Base-by-base conservation (phyloP, 2,888 invertebrate genomes). In the Patella pellucida region DNA sequence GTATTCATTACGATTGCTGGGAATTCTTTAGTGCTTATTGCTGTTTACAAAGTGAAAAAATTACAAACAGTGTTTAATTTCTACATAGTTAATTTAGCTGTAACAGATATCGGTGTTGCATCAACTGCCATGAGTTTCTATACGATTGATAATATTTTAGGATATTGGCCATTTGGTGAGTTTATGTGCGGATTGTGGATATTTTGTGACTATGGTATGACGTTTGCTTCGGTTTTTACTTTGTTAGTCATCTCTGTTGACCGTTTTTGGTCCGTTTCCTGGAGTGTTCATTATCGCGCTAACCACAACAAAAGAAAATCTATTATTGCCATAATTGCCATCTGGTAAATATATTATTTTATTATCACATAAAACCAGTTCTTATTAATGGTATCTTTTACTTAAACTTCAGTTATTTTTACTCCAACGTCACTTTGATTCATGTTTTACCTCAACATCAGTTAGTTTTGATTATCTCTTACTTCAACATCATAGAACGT, bases 151-250 rank as follows among this genome's bases (percentile, higher is more conserved):
- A 85, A 85, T 67, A 77, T 89, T 1, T 84, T 89, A 16, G 89
- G 88, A 7, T 87, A 89, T 75, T 90, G 90, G 86, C 90, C 90
- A 3, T 89, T 90, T 77, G 87, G 88, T 5, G 78, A 80, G 73
- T 81, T 88, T 69, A 80, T 90, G 80, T 90, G 90, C 74, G 86
- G 86, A 3, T 78, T 89, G 51, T 90, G 90, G 90, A 86, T 90
- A 67, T 90, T 90, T 83, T 88, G 85, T 78, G 90, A 90, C 78
- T 90, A 90, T 79, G 89, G 87, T 31, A 89, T 89, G 89, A 90
- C 90, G 14, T 90, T 90, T 76, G 89, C 90, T 16, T 88, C 88
- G 0, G 90, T 90, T 67, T 89, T 89, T 80, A 90, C 90, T 1
- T 81, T 90, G 12, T 85, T 89, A 50, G 88, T 88, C 52, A 90